Evolutionary conservation across 2,113 vertebrate species (phyloP), one percentile per base, ranked within the genome.

Genomic region (Oenanthe oenanthe): DNA sequence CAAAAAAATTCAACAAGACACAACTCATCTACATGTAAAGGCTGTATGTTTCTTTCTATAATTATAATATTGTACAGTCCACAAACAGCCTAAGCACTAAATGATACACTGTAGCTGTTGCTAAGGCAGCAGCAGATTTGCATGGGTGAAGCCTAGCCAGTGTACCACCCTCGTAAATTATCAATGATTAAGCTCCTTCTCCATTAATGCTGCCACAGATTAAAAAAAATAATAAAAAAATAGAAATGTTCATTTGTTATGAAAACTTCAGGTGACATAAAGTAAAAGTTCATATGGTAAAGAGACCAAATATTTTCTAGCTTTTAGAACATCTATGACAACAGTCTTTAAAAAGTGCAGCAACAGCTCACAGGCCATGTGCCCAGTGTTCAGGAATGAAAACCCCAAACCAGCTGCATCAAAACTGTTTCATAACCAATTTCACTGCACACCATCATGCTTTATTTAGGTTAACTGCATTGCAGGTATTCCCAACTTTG

Each of bases 71-170:
- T 87, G 91, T 92, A 89, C n/a, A 92, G 77, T 88, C 84, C 93
- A 95, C 84, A 94, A 95, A 94, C 95, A 96, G 84, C 87, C 81
- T 97, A 91, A 97, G 87, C 81, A 95, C 77, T 91, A 95, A 97
- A 95, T 92, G 80, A 96, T 71, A 95, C 48, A 61, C 84, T 95
- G 57, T 24, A 74, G 77, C 50, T 96, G 89, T 95, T 94, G 93
- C 95, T 92, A 96, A 75, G 74, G 93, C 93, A 95, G 93, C 89
- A 61, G 80, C 32, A 95, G 48, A 92, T 79, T 85, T 89, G 72
- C 42, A 94, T 7, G 93, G 62, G 17, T 57, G 54, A 92, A 93
- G 92, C 75, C 40, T 4, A 93, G 77, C 57, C 94, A 81, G 76
- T 18, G 56, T 92, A 60, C 43, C 80, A 84, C 48, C 73, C 57